Conservation (phyloP, 2,888 invertebrate genomes). For the Oconnorella tubifera region DNA sequence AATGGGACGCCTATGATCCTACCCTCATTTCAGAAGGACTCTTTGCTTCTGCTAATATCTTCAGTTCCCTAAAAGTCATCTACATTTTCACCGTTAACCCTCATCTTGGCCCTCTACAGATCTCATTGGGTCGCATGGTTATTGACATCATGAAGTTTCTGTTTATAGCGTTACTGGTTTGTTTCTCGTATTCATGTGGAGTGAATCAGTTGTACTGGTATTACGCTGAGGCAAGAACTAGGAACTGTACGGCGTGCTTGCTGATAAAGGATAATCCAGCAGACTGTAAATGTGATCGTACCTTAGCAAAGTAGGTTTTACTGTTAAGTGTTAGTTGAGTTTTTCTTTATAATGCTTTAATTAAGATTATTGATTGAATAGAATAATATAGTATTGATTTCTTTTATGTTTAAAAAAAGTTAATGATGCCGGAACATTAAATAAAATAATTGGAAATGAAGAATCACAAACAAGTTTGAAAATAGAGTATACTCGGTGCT, state of each 20-base stretch:
- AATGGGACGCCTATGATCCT: conserved; percentile 98
- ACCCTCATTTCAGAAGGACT: conserved; percentile 76
- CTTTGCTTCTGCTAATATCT: conserved; percentile 97
- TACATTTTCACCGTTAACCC: conserved; percentile 91
- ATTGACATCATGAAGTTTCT: conserved; percentile 87
- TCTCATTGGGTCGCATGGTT: conserved; percentile 74
- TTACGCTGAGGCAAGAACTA: conserved; percentile 45
- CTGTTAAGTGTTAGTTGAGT: not conserved
- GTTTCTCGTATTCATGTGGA: conserved; percentile 91
- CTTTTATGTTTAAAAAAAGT: too few relatives aligned
- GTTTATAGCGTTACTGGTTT: conserved; percentile 71
- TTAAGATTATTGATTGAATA: too few relatives aligned
- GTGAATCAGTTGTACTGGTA: conserved; percentile 88
- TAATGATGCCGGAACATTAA: too few relatives aligned
- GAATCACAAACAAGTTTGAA: too few relatives aligned
- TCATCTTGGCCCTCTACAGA: conserved; percentile 85
- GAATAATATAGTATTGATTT: too few relatives aligned
- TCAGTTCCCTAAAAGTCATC: conserved; percentile 82
- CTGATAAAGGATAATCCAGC: not conserved
- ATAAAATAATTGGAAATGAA: too few relatives aligned
- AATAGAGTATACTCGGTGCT: too few relatives aligned
- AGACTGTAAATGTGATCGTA: conserved; percentile 26
- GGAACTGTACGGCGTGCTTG: conserved; percentile 19
- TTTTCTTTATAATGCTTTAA: not conserved
- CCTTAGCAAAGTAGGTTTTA: conserved; percentile 17